Evolutionary conservation across 2,888 invertebrate species (phyloP).

Genomic region (Acleris cristana): DNA sequence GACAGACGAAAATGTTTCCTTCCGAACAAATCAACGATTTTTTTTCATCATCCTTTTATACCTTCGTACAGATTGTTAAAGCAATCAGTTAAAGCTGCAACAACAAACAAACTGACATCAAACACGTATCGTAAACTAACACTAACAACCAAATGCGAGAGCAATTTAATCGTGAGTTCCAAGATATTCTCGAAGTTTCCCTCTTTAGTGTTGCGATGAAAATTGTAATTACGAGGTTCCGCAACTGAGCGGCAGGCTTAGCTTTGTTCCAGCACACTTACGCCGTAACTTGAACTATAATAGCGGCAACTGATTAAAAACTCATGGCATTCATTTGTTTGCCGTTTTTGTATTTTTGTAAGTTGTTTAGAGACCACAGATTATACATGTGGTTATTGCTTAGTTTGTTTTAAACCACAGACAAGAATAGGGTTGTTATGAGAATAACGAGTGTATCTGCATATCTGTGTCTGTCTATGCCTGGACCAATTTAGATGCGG

Average conservation of each 20-base stretch:
- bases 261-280: slow-evolving; percentile 36
- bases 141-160: slow-evolving; percentile 15
- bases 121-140: slow-evolving; percentile 22
- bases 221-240: slow-evolving; percentile 43
- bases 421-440: no score
- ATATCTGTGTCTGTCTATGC: no score
- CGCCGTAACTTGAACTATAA: slow-evolving; percentile 11
- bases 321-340: no score
- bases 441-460: no score
- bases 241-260: slow-evolving; percentile 15
- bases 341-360: no score
- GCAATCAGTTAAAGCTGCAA: not conserved
- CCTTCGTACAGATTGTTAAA: not conserved
- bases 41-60: not conserved
- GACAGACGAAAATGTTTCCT: no score
- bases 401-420: no score
- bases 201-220: slow-evolving; percentile 38
- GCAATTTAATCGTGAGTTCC: slow-evolving; percentile 31
- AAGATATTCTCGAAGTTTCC: slow-evolving; percentile 29
- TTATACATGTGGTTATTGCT: no score
- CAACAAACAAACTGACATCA: slow-evolving; percentile 17
- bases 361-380: no score
- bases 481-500: no score
- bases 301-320: slow-evolving; percentile 15
- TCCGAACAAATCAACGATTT: no score